Evolutionary conservation across 2,888 invertebrate genomes (phyloP).

Genomic region (Trissolcus japonicus): DNA sequence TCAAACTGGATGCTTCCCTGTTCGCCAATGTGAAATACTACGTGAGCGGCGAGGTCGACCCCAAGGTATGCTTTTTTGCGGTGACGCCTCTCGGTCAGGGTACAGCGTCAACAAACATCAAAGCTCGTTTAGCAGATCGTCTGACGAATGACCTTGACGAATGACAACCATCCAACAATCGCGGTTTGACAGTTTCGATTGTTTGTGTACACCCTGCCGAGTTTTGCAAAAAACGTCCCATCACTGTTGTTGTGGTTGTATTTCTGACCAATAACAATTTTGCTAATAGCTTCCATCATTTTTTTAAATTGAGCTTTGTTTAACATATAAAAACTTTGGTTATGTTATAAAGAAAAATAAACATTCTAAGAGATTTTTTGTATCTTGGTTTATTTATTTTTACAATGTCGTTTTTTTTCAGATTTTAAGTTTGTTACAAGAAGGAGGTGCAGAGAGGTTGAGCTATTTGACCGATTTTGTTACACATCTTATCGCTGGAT

Average conservation of each 20-base stretch:
- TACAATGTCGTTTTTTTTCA: slow-evolving; percentile 76
- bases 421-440: slow-evolving; percentile 86
- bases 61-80: slow-evolving; percentile 67
- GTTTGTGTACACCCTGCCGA: no score
- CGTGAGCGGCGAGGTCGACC: slow-evolving; percentile 83
- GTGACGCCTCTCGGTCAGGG: no score
- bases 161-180: neutral
- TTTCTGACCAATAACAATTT: no score
- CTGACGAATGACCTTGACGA: neutral
- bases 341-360: no score
- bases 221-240: no score
- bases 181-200: no score
- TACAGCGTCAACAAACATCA: no score
- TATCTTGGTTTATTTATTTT: neutral
- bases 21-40: slow-evolving; percentile 91
- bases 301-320: no score
- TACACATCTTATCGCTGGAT: slow-evolving; percentile 93
- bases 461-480: slow-evolving; percentile 94
- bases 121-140: neutral
- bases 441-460: slow-evolving; percentile 91
- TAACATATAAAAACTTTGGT: no score
- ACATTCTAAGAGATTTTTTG: no score
- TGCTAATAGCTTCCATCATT: no score
- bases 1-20: slow-evolving; percentile 79
- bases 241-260: no score